Evolutionary conservation across 1,140 invertebrate genomes (phyloP), one percentile per base, ranked within the genome.

Genomic region (Danaus plexippus): DNA sequence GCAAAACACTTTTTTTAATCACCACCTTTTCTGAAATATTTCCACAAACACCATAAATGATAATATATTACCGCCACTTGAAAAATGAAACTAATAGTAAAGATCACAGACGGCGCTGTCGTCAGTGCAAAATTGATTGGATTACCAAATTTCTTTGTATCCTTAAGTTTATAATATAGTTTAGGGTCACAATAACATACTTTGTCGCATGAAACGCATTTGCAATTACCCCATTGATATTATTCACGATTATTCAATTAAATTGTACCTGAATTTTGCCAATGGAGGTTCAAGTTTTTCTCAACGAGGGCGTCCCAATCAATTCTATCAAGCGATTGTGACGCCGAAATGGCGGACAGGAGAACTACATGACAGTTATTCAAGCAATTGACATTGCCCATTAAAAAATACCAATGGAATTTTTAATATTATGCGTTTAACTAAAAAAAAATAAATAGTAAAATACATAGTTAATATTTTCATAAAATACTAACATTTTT

Each of bases 271-370:
- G 64, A 54, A 67, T 59, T 12, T 56, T 46, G 61, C 22, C 22
- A 61, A 11, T 54, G 11, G 54, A 78, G 69, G 67, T 78, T 80
- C 78, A 62, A 64, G 71, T 69, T 73, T 77, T 77, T 76, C 74
- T 71, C 76, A 79, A 77, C 69, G 79, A 80, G 79, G 80, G 80
- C 80, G 80, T 84, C 77, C 67, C 70, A 71, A 80, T 84, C 80
- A 81, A 77, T 77, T 71, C 61, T 62, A 54, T 63, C 42, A 62
- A 53, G 77, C 79, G 73, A 84, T 70, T 66, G 72, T 71, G 73
- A 84, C 79, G 78, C 78, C 73, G 64, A 76, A 77, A 83, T 81
- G 80, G 78, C 70, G 63, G 72, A 60, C 57, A 59, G 55, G 54
- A 59, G 63, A 62, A 62, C 61, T 63, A 63, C 61, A 52, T 53